Evolutionary conservation across 2,888 invertebrate species (phyloP).

Genomic region (Eilema sororculum): DNA sequence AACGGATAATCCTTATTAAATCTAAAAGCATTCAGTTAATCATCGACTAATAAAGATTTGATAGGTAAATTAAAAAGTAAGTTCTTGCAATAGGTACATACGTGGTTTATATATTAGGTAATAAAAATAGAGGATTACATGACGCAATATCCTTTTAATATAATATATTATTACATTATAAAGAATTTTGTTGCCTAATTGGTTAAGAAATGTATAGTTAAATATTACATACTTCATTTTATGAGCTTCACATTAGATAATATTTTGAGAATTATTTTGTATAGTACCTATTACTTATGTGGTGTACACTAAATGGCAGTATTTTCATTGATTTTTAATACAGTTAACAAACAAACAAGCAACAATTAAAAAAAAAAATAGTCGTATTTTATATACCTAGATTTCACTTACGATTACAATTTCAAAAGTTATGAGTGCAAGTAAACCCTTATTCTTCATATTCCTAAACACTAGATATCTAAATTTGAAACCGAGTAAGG

Average conservation of each 20-base stretch:
- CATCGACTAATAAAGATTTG: neutral
- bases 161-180: constrained; percentile 8
- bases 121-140: constrained; percentile 4
- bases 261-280: constrained; percentile 7
- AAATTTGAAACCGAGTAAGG: too few species aligned
- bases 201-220: constrained; percentile 30
- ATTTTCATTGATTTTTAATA: neutral
- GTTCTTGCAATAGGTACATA: neutral
- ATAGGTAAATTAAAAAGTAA: constrained; percentile 5
- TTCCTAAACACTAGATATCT: too few species aligned
- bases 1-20: neutral
- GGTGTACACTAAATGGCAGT: neutral
- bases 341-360: neutral
- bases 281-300: neutral
- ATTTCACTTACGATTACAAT: neutral
- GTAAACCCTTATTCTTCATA: too few species aligned
- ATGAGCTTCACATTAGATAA: constrained; percentile 28
- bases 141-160: constrained; percentile 8
- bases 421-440: neutral
- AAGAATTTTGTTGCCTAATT: constrained; percentile 30
- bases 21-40: neutral
- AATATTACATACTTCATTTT: constrained; percentile 32
- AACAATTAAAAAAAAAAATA: too few species aligned
- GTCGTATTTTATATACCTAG: too few species aligned
- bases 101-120: constrained; percentile 7